Evolutionary conservation across 2,797 vertebrate genomes (phyloP), one percentile per base, ranked within the genome.

Genomic region (Vespertilio murinus): DNA sequence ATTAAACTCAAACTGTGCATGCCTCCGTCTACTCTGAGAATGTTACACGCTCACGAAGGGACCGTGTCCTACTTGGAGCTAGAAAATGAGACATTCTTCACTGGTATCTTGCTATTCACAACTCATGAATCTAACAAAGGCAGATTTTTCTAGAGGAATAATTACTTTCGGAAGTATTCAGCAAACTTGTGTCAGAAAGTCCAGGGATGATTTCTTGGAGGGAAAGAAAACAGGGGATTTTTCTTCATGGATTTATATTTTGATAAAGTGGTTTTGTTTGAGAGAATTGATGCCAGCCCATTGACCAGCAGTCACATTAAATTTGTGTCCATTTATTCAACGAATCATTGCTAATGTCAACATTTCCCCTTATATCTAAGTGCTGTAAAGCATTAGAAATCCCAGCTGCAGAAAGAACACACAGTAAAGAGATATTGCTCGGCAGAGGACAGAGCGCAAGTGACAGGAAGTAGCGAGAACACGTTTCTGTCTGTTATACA

Each of bases 81-180:
- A 83, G 79, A 95, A 94, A 70, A 84, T 83, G 47, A 83, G 75
- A 49, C 71, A 52, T 67, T 86, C 61, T 92, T 64, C 20, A 64
- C 7, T 49, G 67, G 45, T 45, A 45, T 87, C 94, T 95, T 80
- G 64, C 33, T 96, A 87, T 92, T 56, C 56, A 47, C 67, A 82
- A 73, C 6, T 67, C 67, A 73, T 52, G 79, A 71, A 93, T 70
- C 65, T 91, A 81, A 52, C 22, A 82, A 96, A 97, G 94, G 93
- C 80, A 90, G 71, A 49, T 96, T 95, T 94, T 94, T 92, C 45
- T 95, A 94, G 90, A 97, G 23, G n/a, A 95, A 61, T 61, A 86
- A 40, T 4, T 92, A 38, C 54, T 67, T 75, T 92, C 7, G 88
- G 70, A 74, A 95, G 18, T 75, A 80, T 5, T 90, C 65, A 94